Evolutionary conservation across 2,113 vertebrate species (phyloP).

Genomic region (Zeus faber): DNA sequence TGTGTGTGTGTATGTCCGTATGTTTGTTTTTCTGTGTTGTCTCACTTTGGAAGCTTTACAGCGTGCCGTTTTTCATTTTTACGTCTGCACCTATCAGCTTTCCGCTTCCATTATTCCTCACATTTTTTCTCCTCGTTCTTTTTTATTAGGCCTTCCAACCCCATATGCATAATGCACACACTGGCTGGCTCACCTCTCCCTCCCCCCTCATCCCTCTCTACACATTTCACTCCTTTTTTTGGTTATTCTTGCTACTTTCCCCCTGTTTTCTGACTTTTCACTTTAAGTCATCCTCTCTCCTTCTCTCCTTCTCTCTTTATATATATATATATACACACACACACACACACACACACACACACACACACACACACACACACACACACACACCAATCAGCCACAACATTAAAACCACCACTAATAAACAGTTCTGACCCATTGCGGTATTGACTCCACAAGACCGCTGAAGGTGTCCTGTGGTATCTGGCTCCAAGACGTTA

Average conservation of each 20-base stretch:
- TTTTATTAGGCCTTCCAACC: slow-evolving; percentile 44
- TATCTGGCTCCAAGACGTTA: no score
- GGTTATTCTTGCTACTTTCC: background rate
- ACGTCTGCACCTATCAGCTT: slow-evolving; percentile 34
- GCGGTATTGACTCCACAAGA: no score
- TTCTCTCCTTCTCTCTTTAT: slow-evolving; percentile 3
- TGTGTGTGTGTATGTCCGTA: slow-evolving; percentile 6
- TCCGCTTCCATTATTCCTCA: slow-evolving; percentile 19
- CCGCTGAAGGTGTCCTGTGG: no score
- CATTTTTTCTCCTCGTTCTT: slow-evolving; percentile 6
- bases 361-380: no score
- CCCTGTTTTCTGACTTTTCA: no score
- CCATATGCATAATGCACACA: slow-evolving; percentile 44
- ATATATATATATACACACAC: background rate
- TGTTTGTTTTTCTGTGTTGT: slow-evolving; percentile 42
- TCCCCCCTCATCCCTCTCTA: background rate
- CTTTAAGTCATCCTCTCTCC: background rate
- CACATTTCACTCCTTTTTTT: background rate
- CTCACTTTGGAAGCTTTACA: slow-evolving; percentile 55
- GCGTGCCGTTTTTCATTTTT: slow-evolving; percentile 60
- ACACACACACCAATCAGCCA: no score
- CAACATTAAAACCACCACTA: no score
- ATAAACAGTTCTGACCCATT: no score
- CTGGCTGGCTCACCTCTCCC: slow-evolving; percentile 14
- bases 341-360: no score